phyloP scores from a whole-genome alignment of 1,140 invertebrate species.

The Myzus persicae region DNA sequence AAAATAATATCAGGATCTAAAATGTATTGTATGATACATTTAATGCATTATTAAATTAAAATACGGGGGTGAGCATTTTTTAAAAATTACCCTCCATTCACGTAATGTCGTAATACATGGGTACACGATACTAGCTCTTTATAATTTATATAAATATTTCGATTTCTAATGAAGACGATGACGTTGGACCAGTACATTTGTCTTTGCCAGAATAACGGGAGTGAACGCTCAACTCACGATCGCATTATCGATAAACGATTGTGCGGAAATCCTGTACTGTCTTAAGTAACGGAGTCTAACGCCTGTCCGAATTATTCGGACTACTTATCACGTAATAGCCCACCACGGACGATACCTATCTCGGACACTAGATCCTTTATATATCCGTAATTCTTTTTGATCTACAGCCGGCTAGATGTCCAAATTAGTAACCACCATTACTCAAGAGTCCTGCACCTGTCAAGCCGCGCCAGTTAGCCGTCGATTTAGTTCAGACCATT shows the following conservation, averaged over 20 bases:
- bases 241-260: slow-evolving; percentile 26
- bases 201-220: not conserved
- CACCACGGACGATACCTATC: not conserved
- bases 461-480: not conserved
- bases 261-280: not conserved
- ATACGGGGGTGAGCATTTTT: too few species aligned
- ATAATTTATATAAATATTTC: too few species aligned
- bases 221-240: slow-evolving; percentile 17
- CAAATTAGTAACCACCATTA: not conserved
- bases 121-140: too few species aligned
- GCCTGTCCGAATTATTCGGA: not conserved
- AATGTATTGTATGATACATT: too few species aligned
- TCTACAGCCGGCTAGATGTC: not conserved
- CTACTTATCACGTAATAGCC: slow-evolving; percentile 21
- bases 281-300: not conserved
- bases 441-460: not conserved
- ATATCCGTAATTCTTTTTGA: not conserved
- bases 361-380: not conserved
- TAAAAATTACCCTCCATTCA: too few species aligned
- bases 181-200: not conserved
- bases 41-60: too few species aligned
- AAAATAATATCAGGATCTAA: too few species aligned
- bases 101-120: too few species aligned
- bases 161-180: not conserved
- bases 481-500: not conserved